Evolutionary conservation across 1,140 invertebrate species (phyloP).

Genomic region (Drosophila auraria): DNA sequence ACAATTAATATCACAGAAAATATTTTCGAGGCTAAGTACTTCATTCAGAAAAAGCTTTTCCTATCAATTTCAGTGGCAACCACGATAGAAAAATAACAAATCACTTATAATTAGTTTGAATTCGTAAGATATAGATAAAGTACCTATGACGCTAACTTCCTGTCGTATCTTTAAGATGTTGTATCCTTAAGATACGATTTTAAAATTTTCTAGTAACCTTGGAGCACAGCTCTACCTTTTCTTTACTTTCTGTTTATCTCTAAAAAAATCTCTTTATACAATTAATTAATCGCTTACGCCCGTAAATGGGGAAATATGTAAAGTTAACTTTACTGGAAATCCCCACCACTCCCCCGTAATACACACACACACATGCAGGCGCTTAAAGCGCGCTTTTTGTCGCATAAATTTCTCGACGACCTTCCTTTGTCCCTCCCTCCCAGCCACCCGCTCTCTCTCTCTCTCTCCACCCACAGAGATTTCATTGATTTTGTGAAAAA

Average conservation of each 20-base stretch:
- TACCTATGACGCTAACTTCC: neutral
- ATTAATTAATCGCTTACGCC: neutral
- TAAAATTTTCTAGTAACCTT: too few species aligned
- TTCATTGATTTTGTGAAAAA: slow-evolving; percentile 39
- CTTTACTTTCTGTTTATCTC: neutral
- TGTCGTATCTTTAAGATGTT: neutral
- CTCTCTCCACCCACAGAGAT: slow-evolving; percentile 6
- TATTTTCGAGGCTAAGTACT: too few species aligned
- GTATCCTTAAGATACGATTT: neutral
- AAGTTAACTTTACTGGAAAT: slow-evolving; percentile 22
- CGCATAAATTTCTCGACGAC: slow-evolving; percentile 48
- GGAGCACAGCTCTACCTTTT: too few species aligned
- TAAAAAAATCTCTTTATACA: too few species aligned
- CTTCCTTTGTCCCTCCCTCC: slow-evolving; percentile 42
- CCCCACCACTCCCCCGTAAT: slow-evolving; percentile 4
- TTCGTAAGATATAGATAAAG: neutral
- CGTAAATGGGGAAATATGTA: slow-evolving; percentile 4
- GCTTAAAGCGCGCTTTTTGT: slow-evolving; percentile 35
- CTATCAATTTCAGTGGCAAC: neutral
- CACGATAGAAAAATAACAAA: neutral
- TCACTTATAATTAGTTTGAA: too few species aligned
- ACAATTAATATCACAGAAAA: too few species aligned
- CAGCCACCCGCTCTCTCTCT: slow-evolving; percentile 2
- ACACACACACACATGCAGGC: neutral
- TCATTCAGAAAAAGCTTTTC: neutral